These are phyloP conservation scores for Brachionichthys hirsutus DNA, from an alignment of 2,113 vertebrate species.

Conservation along the genomic window DNA sequence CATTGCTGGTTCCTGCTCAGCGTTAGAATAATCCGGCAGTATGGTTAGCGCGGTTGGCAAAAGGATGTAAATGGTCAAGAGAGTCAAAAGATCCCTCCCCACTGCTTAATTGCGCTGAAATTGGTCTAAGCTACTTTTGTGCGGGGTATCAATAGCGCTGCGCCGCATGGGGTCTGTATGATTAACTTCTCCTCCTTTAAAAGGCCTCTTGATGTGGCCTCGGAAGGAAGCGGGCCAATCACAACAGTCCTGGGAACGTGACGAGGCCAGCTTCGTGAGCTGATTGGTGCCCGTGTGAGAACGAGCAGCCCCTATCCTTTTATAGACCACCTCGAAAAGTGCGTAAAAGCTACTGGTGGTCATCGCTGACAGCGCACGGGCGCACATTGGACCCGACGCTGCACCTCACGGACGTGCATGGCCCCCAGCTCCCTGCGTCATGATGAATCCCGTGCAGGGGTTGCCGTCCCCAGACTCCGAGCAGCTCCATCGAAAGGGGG, in stretches of 20 bases:
- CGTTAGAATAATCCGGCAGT: slow-evolving; percentile 47
- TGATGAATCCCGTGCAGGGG: slow-evolving; percentile 79
- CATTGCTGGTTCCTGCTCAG: neutral
- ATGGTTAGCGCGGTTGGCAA: slow-evolving; percentile 51
- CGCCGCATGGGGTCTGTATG: slow-evolving; percentile 80
- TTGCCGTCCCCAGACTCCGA: slow-evolving; percentile 66
- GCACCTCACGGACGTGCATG: slow-evolving; percentile 69
- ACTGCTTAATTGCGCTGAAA: slow-evolving; percentile 83
- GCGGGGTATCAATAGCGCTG: slow-evolving; percentile 74
- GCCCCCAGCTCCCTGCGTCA: slow-evolving; percentile 70
- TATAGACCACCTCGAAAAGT: slow-evolving; percentile 66
- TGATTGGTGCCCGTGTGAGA: slow-evolving; percentile 72
- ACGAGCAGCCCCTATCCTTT: slow-evolving; percentile 67
- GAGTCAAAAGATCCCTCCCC: slow-evolving; percentile 62
- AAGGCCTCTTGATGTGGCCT: slow-evolving; percentile 73
- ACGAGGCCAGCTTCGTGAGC: slow-evolving; percentile 39
- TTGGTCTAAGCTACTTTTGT: slow-evolving; percentile 78
- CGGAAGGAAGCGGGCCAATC: slow-evolving; percentile 70
- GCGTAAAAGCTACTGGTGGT: slow-evolving; percentile 56
- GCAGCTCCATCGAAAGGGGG: slow-evolving; percentile 61
- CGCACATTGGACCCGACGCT: slow-evolving; percentile 39
- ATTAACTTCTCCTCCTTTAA: slow-evolving; percentile 80
- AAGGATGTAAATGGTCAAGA: slow-evolving; percentile 73
- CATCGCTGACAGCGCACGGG: slow-evolving; percentile 47
- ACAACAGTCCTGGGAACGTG: slow-evolving; percentile 53